A percentile compares a stretch with the other conserved stretches of the same genome.
phyloP scores from a whole-genome alignment of 2,888 invertebrate genomes.

The Amblyteles armatorius region DNA sequence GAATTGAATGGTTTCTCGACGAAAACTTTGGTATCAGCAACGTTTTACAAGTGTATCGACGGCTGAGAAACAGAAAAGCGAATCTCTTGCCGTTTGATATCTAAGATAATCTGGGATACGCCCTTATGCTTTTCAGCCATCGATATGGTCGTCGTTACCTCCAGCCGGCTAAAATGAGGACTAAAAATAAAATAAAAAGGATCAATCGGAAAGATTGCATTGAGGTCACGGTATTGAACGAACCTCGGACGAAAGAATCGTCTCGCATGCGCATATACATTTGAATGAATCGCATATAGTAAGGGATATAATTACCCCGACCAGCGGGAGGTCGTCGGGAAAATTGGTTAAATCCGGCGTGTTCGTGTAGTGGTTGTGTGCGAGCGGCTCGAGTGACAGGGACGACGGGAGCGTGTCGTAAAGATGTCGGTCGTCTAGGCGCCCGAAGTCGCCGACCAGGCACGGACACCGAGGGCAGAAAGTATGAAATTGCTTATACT shows the following conservation, averaged over 20 bases:
- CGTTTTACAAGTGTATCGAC: background rate
- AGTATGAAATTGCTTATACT: conserved; percentile 78
- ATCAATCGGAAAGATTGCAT: conserved; percentile 4
- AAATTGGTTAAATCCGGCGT: conserved; percentile 74
- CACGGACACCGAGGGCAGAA: conserved; percentile 61
- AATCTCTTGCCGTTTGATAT: background rate
- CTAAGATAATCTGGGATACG: background rate
- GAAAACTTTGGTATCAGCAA: conserved; percentile 27
- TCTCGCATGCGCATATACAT: background rate
- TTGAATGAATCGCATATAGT: background rate
- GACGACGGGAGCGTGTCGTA: conserved; percentile 65
- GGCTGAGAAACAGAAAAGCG: background rate
- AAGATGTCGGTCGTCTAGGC: conserved; percentile 68
- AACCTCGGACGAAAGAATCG: background rate
- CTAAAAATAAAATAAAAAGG: background rate
- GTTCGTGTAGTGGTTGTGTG: conserved; percentile 51
- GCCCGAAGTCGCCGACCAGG: conserved; percentile 45
- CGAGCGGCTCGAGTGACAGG: conserved; percentile 36
- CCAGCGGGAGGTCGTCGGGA: conserved; percentile 61
- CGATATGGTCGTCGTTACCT: background rate
- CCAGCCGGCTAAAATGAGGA: background rate
- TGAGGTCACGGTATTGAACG: background rate
- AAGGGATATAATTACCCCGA: conserved; percentile 30
- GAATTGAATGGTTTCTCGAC: conserved; percentile 33
- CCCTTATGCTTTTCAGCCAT: background rate